A percentile compares a stretch with the other conserved stretches of the same genome.
These are phyloP conservation scores for Murina feae DNA, from an alignment of 2,113 vertebrate species.

Conservation along the genomic window DNA sequence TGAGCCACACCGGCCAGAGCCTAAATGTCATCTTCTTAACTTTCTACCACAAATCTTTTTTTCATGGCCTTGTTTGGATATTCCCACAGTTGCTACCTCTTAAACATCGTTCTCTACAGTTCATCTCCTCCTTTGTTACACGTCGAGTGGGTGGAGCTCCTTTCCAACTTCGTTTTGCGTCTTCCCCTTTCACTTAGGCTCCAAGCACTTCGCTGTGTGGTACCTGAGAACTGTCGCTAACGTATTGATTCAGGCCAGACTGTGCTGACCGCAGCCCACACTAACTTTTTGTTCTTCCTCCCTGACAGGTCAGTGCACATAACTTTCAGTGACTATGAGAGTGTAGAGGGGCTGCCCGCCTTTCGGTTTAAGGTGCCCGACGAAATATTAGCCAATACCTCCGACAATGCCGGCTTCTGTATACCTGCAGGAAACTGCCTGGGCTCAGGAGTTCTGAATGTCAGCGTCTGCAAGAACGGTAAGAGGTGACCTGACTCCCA, in stretches of 20 bases:
- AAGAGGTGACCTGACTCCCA: neutral
- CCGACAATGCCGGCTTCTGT: slow-evolving; percentile 94
- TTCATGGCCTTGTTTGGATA: neutral
- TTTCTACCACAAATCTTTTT: neutral
- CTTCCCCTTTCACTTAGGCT: neutral
- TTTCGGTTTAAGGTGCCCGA: slow-evolving; percentile 89
- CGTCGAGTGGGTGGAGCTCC: neutral
- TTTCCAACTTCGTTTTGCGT: neutral
- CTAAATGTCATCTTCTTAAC: slow-evolving; percentile 69
- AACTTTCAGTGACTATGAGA: slow-evolving; percentile 85
- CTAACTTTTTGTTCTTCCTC: slow-evolving; percentile 27
- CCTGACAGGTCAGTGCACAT: slow-evolving; percentile 88
- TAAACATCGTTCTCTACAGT: neutral
- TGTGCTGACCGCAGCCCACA: neutral
- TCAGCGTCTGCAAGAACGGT: slow-evolving; percentile 93
- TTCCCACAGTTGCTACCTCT: neutral
- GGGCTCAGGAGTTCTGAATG: slow-evolving; percentile 90
- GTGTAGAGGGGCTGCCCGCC: slow-evolving; percentile 83
- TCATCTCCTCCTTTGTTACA: neutral
- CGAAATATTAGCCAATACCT: slow-evolving; percentile 92
- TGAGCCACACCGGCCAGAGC: neutral
- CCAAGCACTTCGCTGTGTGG: neutral
- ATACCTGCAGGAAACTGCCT: slow-evolving; percentile 89
- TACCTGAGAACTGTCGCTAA: neutral
- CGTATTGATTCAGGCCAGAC: neutral